These are phyloP conservation scores for Sinosuthora webbiana DNA, from an alignment of 2,113 vertebrate species.

Conservation along the genomic window DNA sequence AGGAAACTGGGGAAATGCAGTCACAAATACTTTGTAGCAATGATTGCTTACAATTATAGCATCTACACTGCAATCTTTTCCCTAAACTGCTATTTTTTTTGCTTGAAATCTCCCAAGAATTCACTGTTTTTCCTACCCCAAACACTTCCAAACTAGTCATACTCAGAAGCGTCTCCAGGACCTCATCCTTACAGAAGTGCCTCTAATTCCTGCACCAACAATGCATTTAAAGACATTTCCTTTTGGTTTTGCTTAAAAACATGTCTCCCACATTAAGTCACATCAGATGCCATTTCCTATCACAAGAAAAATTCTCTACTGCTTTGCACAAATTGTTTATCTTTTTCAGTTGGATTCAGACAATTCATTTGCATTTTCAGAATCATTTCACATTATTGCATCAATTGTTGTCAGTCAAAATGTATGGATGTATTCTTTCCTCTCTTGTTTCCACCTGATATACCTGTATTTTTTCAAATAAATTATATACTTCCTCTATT, in stretches of 20 bases:
- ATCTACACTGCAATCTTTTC: background rate
- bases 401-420: background rate
- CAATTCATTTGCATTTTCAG: background rate
- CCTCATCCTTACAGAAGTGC: accelerated
- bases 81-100: background rate
- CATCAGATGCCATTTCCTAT: background rate
- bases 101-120: background rate
- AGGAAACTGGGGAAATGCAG: background rate
- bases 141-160: background rate
- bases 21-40: background rate
- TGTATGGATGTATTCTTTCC: background rate
- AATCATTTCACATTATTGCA: background rate
- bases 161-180: background rate
- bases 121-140: accelerated
- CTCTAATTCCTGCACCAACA: background rate
- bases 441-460: background rate
- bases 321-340: background rate
- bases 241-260: background rate
- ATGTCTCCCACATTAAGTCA: background rate
- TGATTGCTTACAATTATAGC: background rate
- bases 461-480: background rate
- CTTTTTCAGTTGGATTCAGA: background rate
- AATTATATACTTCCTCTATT: background rate
- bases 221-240: background rate
- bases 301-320: background rate